phyloP scores from a whole-genome alignment of 2,888 invertebrate species.

The Melanchra persicariae region DNA sequence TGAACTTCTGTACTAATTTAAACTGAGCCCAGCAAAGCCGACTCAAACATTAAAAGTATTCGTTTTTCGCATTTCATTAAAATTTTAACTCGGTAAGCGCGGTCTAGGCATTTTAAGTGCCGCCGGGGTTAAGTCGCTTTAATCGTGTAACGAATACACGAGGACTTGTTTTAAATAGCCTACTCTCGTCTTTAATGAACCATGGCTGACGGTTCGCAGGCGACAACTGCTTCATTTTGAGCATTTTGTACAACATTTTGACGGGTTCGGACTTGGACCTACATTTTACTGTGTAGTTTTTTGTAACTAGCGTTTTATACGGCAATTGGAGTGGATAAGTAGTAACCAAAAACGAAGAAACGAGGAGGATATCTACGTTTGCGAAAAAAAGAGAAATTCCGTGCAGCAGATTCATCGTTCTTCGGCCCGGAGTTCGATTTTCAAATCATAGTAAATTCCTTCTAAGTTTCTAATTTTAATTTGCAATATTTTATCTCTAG shows the following conservation, averaged over 20 bases:
- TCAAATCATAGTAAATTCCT: no score
- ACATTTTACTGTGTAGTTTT: slow-evolving; percentile 14
- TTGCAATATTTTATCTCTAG: slow-evolving; percentile 16
- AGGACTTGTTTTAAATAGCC: slow-evolving; percentile 75
- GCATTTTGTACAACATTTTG: slow-evolving; percentile 49
- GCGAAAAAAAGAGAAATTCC: no score
- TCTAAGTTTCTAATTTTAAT: slow-evolving; percentile 1
- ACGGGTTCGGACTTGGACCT: slow-evolving; percentile 24
- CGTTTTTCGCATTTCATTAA: slow-evolving; percentile 82
- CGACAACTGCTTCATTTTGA: slow-evolving; percentile 55
- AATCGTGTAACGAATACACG: slow-evolving; percentile 81
- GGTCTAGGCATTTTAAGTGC: slow-evolving; percentile 79
- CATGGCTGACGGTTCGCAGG: slow-evolving; percentile 47
- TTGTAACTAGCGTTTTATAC: neutral
- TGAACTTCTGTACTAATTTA: slow-evolving; percentile 69
- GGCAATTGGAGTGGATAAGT: no score
- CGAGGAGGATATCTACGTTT: no score
- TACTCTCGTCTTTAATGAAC: slow-evolving; percentile 69
- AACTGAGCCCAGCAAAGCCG: slow-evolving; percentile 69
- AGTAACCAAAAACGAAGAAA: no score
- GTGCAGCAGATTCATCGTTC: no score
- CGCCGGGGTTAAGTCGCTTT: slow-evolving; percentile 76
- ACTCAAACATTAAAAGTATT: slow-evolving; percentile 80
- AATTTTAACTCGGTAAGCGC: slow-evolving; percentile 80
- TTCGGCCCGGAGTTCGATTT: no score